Conservation (phyloP, 2,797 vertebrate genomes). For the Anguilla obscura region DNA sequence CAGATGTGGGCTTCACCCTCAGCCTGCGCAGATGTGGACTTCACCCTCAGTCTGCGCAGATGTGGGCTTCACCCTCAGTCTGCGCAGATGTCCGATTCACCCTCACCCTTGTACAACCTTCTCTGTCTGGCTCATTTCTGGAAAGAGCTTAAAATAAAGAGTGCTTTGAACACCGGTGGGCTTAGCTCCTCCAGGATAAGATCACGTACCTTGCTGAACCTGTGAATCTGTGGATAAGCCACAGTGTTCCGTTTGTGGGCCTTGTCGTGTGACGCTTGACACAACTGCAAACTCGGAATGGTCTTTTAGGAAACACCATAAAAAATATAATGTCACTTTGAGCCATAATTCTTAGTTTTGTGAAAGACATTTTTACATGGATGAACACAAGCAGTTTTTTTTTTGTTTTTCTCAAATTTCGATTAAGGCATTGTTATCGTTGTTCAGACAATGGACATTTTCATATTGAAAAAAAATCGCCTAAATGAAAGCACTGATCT, state of each 20-base stretch:
- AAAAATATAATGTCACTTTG: neutral
- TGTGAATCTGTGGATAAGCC: neutral
- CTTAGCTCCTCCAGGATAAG: neutral
- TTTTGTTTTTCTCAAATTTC: neutral
- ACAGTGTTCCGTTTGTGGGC: neutral
- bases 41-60: neutral
- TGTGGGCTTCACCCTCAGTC: neutral
- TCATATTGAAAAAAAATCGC: neutral
- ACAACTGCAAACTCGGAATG: neutral
- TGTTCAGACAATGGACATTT: neutral
- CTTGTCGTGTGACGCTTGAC: neutral
- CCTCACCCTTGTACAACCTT: neutral
- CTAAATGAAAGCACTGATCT: neutral
- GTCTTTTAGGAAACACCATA: neutral
- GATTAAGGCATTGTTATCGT: neutral
- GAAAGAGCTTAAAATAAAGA: neutral
- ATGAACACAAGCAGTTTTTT: neutral
- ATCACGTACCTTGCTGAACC: neutral
- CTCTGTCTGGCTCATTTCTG: neutral
- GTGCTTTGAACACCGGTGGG: neutral
- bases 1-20: neutral
- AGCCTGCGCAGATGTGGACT: neutral
- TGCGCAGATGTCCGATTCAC: neutral
- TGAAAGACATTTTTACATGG: neutral
- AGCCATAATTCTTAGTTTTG: neutral